Evolutionary conservation across 2,113 vertebrate genomes (phyloP).

Genomic region (Silurus meridionalis): DNA sequence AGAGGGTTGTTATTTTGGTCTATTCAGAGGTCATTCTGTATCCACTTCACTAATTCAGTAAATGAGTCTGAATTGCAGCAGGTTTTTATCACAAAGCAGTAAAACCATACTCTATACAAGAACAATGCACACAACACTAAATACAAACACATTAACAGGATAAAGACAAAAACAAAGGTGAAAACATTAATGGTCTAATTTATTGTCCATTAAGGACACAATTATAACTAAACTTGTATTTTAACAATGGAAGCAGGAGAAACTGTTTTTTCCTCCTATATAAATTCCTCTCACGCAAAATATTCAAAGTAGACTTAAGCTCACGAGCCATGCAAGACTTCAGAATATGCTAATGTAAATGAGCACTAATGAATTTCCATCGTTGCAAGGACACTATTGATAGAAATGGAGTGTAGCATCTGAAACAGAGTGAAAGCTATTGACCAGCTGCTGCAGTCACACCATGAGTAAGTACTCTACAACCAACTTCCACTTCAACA

Average conservation of each 20-base stretch:
- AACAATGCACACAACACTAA: not conserved
- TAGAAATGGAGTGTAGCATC: conserved; percentile 2
- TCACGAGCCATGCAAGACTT: not conserved
- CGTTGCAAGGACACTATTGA: not conserved
- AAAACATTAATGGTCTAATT: not conserved
- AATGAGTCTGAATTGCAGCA: conserved; percentile 50
- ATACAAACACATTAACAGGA: not conserved
- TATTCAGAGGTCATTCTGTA: conserved; percentile 47
- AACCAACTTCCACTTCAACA: not conserved
- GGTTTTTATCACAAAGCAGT: conserved; percentile 29
- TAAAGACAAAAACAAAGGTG: not conserved
- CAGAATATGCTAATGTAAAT: conserved; percentile 8
- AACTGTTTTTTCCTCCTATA: not conserved
- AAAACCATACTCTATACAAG: conserved; percentile 16
- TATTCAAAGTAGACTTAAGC: not conserved
- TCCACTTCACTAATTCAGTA: conserved; percentile 50
- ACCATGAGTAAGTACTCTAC: not conserved
- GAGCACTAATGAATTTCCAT: conserved; percentile 24
- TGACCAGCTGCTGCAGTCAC: conserved; percentile 25
- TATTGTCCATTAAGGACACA: not conserved
- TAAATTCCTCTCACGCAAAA: not conserved
- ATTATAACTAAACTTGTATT: not conserved
- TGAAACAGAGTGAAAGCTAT: not conserved
- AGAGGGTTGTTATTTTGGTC: conserved; percentile 50
- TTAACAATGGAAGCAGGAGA: not conserved